A percentile compares a stretch with the other conserved stretches of the same genome.
These are phyloP conservation scores for Rattus rattus DNA, from an alignment of 2,113 vertebrate species.

Conservation along the genomic window DNA sequence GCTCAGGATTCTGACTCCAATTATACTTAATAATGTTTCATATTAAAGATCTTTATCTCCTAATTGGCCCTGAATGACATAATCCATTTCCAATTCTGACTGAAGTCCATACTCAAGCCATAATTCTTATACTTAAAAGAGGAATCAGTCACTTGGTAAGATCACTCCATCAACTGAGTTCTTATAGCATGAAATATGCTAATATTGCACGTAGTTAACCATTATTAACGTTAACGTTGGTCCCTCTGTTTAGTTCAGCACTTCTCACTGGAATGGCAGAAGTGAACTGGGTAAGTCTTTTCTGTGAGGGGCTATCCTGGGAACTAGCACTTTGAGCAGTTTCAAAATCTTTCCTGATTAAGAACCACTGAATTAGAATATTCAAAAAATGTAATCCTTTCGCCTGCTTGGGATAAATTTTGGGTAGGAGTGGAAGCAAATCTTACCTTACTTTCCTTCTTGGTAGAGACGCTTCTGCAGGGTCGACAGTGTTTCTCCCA, in stretches of 20 bases:
- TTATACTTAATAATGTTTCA: neutral
- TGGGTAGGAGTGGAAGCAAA: neutral
- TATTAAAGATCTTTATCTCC: neutral
- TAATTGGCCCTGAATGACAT: neutral
- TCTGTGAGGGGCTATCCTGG: neutral
- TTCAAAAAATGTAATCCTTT: neutral
- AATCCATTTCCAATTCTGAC: neutral
- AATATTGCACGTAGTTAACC: neutral
- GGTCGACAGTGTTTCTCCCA: neutral
- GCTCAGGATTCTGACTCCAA: neutral
- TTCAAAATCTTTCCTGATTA: neutral
- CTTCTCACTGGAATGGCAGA: neutral
- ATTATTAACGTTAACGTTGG: neutral
- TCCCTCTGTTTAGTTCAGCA: neutral
- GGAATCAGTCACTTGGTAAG: neutral
- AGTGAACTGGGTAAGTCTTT: neutral
- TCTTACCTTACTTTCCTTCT: slow-evolving; percentile 25
- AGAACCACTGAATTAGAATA: neutral
- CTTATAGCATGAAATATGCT: neutral
- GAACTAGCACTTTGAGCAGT: neutral
- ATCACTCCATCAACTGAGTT: neutral
- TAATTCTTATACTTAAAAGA: slow-evolving; percentile 26
- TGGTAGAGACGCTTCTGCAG: neutral
- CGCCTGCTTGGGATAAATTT: slow-evolving; percentile 7
- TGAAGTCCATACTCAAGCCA: neutral